Evolutionary conservation across 1,140 invertebrate species (phyloP).

Genomic region (Drosophila sechellia): DNA sequence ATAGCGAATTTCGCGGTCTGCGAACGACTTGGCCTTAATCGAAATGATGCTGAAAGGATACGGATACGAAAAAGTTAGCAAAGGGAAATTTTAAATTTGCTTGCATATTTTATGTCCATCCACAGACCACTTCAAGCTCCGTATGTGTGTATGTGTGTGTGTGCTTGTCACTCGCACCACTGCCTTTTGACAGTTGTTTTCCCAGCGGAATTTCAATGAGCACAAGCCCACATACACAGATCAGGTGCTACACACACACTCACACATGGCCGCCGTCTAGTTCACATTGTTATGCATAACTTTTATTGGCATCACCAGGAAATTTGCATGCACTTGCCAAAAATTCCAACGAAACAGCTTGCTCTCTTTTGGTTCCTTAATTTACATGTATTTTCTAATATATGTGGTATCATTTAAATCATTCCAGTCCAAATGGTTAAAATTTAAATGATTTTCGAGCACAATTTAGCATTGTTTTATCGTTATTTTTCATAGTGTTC

Average conservation of each 20-base stretch:
- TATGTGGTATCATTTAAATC: no score
- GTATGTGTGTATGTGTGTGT: conserved; percentile 5
- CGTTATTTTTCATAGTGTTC: not conserved
- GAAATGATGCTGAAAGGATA: conserved; percentile 90
- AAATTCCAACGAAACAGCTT: not conserved
- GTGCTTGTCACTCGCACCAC: conserved; percentile 59
- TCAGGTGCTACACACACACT: conserved; percentile 1
- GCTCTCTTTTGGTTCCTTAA: no score
- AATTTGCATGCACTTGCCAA: conserved; percentile 59
- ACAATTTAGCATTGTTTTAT: no score
- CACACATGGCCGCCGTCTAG: conserved; percentile 37
- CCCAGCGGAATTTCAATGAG: conserved; percentile 78
- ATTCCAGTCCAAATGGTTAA: no score
- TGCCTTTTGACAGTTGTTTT: conserved; percentile 80
- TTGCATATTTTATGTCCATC: conserved; percentile 59
- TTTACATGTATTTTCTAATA: no score
- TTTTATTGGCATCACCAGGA: conserved; percentile 64
- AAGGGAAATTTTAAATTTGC: conserved; percentile 57
- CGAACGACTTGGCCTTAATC: conserved; percentile 98
- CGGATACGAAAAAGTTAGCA: conserved; percentile 13
- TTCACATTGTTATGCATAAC: conserved; percentile 63
- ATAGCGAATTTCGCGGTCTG: conserved; percentile 96
- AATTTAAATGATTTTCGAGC: no score
- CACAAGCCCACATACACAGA: not conserved
- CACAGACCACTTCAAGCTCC: conserved; percentile 21